Conservation (phyloP, 2,113 vertebrate species). For the Indri indri region DNA sequence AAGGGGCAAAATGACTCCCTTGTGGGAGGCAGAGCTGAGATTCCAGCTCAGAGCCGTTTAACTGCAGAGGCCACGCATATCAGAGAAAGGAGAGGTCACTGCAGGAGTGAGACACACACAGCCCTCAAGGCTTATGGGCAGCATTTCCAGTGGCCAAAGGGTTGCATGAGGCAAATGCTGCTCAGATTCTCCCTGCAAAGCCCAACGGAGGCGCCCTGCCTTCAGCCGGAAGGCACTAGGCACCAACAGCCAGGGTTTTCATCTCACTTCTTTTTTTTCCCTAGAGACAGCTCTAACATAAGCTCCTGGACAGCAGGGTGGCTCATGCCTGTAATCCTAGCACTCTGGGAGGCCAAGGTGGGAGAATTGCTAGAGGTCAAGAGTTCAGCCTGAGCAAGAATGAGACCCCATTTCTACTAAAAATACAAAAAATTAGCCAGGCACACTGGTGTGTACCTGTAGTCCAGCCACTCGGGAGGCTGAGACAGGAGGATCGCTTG, state of each 20-base stretch:
- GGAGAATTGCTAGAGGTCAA: neutral
- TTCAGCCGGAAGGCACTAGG: neutral
- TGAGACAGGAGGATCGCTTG: neutral
- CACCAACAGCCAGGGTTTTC: neutral
- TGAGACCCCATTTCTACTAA: neutral
- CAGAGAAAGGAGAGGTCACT: neutral
- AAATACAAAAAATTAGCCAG: neutral
- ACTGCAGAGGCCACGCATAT: neutral
- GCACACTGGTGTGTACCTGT: neutral
- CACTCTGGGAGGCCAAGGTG: neutral
- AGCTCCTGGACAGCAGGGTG: neutral
- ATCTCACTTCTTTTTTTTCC: neutral
- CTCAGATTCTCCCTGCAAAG: neutral
- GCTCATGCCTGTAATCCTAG: neutral
- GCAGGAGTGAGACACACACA: neutral
- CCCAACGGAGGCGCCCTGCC: neutral
- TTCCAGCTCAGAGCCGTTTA: neutral
- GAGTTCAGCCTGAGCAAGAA: neutral
- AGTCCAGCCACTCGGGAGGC: neutral
- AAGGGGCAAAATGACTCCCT: neutral
- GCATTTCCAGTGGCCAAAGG: neutral
- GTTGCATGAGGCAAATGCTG: neutral
- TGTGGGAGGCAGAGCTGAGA: neutral
- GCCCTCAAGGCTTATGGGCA: neutral
- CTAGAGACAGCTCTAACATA: neutral